Evolutionary conservation across 2,888 invertebrate genomes (phyloP).

Genomic region (Tenodera sinensis): DNA sequence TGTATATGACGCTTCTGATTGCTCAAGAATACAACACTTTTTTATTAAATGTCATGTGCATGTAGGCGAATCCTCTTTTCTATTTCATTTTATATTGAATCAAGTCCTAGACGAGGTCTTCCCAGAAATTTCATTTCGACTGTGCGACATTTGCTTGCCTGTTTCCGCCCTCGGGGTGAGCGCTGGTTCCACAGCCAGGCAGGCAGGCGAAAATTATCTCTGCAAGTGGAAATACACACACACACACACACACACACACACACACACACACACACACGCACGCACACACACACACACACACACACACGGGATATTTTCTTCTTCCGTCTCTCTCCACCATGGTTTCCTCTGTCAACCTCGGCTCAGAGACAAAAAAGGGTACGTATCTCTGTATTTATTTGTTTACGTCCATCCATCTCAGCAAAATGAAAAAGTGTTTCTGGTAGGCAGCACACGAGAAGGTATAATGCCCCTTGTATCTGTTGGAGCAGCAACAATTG

Average conservation of each 20-base stretch:
- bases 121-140: neutral
- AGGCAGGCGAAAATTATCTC: neutral
- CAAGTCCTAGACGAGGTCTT: neutral
- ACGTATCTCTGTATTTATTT: neutral
- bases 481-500: no score
- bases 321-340: neutral
- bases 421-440: neutral
- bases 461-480: no score
- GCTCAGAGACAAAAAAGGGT: neutral
- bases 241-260: no score
- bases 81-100: neutral
- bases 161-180: neutral
- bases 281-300: no score
- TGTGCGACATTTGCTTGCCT: neutral
- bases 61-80: neutral
- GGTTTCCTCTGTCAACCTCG: neutral
- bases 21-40: neutral
- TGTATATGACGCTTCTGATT: no score
- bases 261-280: no score
- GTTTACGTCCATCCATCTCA: neutral
- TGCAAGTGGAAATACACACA: neutral
- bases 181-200: no score
- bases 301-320: neutral
- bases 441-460: neutral
- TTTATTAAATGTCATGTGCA: neutral